Evolutionary conservation across 1,140 invertebrate genomes (phyloP).

Genomic region (Pogonomyrmex barbatus): DNA sequence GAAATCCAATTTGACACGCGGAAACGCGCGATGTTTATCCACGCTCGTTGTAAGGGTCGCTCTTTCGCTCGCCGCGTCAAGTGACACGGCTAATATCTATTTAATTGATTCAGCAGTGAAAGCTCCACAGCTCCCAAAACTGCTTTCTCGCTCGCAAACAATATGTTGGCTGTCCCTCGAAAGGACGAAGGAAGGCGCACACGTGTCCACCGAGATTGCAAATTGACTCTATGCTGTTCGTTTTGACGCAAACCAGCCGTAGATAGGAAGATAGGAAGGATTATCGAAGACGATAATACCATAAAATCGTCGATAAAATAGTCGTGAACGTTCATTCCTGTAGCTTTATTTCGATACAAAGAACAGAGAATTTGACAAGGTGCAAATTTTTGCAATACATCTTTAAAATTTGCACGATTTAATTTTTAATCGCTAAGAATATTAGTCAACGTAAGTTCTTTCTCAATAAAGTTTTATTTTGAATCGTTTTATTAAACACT

Average conservation of each 20-base stretch:
- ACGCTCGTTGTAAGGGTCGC: constrained; percentile 55
- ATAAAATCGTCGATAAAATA: neutral
- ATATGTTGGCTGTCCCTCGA: constrained; percentile 54
- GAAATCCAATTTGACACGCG: constrained; percentile 80
- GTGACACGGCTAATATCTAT: constrained; percentile 84
- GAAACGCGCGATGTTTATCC: constrained; percentile 76
- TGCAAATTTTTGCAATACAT: neutral
- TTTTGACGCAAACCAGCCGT: constrained; percentile 24
- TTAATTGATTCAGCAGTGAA: constrained; percentile 81
- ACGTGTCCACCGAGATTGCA: constrained; percentile 49
- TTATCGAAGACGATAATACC: constrained; percentile 30
- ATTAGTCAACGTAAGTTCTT: neutral
- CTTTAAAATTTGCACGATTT: neutral
- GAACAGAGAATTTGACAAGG: neutral
- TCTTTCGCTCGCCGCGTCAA: constrained; percentile 71
- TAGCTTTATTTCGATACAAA: neutral
- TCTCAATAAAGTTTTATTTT: neutral
- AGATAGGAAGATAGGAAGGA: constrained; percentile 54
- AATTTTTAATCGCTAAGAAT: neutral
- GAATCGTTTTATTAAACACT: constrained; percentile 27
- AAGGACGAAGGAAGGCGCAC: neutral
- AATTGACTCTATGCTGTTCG: constrained; percentile 42
- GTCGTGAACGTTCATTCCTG: neutral
- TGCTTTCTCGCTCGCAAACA: constrained; percentile 33
- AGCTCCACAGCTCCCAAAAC: constrained; percentile 21